A percentile compares a stretch with the other conserved stretches of the same genome.
Evolutionary conservation across 2,113 vertebrate genomes (phyloP).

Genomic region (Oreochromis tanganicae): DNA sequence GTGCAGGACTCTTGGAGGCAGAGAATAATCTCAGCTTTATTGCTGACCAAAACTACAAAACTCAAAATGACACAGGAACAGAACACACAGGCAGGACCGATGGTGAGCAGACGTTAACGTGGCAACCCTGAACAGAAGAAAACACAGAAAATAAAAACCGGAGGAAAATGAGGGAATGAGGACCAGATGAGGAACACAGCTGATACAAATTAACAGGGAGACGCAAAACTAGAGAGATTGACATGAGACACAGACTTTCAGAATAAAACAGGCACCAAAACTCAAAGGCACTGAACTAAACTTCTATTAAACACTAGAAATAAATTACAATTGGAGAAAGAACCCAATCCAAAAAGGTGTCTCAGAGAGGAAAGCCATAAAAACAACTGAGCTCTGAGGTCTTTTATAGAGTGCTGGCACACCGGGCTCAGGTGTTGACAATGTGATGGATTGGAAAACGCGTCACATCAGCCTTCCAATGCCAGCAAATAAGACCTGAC

Average conservation of each 20-base stretch:
- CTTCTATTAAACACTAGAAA: not conserved
- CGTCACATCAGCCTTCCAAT: not conserved
- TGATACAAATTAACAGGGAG: not conserved
- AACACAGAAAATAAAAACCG: not conserved
- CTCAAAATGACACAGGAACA: not conserved
- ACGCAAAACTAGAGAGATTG: fast-evolving
- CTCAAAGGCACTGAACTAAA: not conserved
- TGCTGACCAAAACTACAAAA: not conserved
- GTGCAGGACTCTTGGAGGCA: not conserved
- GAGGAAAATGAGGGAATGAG: not conserved
- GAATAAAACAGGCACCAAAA: not conserved
- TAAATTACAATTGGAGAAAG: not conserved
- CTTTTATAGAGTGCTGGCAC: not conserved
- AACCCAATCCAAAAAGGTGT: not conserved
- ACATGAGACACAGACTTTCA: not conserved
- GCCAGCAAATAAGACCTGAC: not conserved
- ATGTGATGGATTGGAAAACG: not conserved
- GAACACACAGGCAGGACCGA: not conserved
- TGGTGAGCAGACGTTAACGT: fast-evolving
- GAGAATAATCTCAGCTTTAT: not conserved
- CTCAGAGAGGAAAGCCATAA: not conserved
- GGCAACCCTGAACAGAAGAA: not conserved
- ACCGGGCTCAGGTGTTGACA: not conserved
- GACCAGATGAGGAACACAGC: not conserved
- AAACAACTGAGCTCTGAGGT: not conserved